These are phyloP conservation scores for Lanius collurio DNA, from an alignment of 2,113 vertebrate genomes.

Conservation along the genomic window DNA sequence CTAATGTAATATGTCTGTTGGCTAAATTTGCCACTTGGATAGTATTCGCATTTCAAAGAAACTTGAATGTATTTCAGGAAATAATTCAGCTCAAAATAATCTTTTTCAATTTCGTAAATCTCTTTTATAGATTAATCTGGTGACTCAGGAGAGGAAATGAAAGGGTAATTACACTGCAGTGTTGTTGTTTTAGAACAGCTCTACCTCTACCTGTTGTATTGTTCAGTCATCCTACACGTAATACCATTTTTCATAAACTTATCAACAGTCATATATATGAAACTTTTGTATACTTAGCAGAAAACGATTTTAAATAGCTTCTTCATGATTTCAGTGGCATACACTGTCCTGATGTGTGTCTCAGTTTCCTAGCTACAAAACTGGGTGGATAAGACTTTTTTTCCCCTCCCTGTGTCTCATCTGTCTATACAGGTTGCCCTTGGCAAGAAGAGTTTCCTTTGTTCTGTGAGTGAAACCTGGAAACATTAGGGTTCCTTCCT, in stretches of 20 bases:
- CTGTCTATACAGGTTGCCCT: not conserved
- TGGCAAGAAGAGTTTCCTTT: not conserved
- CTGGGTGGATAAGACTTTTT: not conserved
- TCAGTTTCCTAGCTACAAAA: not conserved
- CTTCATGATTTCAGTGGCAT: not conserved
- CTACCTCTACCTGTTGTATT: not conserved
- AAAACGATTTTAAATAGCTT: not conserved
- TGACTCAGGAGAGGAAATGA: not conserved
- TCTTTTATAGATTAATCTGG: not conserved
- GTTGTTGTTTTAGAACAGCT: not conserved
- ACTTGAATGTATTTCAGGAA: not conserved
- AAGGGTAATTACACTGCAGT: not conserved
- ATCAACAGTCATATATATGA: not conserved
- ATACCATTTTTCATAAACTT: not conserved
- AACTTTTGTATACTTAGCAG: not conserved
- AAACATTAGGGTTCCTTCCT: not conserved
- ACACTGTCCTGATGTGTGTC: not conserved
- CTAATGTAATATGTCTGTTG: not conserved
- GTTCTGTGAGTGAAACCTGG: not conserved
- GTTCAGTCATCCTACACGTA: not conserved
- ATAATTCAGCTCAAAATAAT: not conserved
- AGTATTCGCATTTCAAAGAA: not conserved
- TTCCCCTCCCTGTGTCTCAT: not conserved
- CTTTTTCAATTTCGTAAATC: not conserved
- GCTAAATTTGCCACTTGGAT: not conserved